Evolutionary conservation across 2,797 vertebrate genomes (phyloP).

Genomic region (Rhyacichthys aspro): DNA sequence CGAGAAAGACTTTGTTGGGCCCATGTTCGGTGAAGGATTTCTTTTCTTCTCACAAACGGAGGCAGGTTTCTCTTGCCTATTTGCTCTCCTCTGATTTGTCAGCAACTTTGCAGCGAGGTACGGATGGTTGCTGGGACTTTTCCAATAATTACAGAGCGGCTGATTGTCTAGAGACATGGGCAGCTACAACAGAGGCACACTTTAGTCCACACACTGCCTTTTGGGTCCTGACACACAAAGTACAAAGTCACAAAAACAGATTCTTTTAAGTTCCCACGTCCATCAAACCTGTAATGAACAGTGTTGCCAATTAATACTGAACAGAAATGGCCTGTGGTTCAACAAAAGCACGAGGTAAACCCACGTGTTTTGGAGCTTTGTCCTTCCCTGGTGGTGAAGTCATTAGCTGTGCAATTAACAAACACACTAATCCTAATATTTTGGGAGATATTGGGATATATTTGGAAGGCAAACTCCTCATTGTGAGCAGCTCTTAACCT

Average conservation of each 20-base stretch:
- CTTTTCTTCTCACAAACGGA: neutral
- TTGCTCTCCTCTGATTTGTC: constrained; percentile 30
- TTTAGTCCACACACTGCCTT: neutral
- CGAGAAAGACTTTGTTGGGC: constrained; percentile 4
- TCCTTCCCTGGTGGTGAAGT: neutral
- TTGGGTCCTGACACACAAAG: neutral
- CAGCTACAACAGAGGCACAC: constrained; percentile 4
- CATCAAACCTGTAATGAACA: constrained; percentile 10
- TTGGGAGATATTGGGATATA: constrained; percentile 29
- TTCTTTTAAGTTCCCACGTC: neutral
- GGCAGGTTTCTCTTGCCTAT: neutral
- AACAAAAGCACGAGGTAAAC: neutral
- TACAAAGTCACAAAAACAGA: neutral
- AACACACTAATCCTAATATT: constrained; percentile 24
- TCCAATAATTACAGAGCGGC: constrained; percentile 31
- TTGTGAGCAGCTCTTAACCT: constrained; percentile 26
- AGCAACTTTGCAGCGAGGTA: constrained; percentile 17
- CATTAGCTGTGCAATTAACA: constrained; percentile 33
- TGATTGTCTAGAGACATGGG: constrained; percentile 28
- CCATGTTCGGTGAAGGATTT: neutral
- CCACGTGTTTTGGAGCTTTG: neutral
- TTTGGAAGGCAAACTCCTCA: constrained; percentile 9
- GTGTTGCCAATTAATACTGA: constrained; percentile 3
- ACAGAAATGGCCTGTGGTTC: neutral
- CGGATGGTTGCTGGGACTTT: constrained; percentile 18